Base-by-base conservation (phyloP, 2,113 vertebrate genomes). In the Grallaria varia region DNA sequence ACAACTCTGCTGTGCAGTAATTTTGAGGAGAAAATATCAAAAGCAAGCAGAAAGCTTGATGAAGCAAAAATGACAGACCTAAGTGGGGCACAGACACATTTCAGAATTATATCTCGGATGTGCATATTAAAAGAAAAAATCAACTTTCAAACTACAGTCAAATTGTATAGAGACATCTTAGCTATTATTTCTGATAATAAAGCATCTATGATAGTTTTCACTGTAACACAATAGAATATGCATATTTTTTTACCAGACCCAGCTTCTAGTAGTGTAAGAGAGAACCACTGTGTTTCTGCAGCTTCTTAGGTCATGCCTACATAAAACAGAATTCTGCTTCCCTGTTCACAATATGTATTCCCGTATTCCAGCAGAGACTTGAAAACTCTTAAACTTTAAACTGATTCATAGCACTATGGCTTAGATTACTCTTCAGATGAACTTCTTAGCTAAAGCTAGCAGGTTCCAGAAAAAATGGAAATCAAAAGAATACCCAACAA, bases 21-120 rank as follows among this genome's bases (percentile, higher is more conserved):
- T 37, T 20, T 49, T 5, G 4, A 2, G 8, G 16, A 1, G 0
- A 3, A 6, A 12, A 44, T 4, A 4, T 8, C 14, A 58, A 84
- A 82, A 45, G 11, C 28, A 66, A 55, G 47, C 14, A 71, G 39
- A 68, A 60, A 63, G 3, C 20, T 63, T 62, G 16, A 62, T 16
- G n/a, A 84, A 72, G 31, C 9, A 84, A 80, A 84, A 91, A 72
- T 31, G 39, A 24, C 11, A 64, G 35, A 89, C 15, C 59, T 27
- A 27, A 55, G 19, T 24, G 0, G 2, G 9, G 23, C 21, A 91
- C 1, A 8, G 10, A 84, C 12, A 66, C 3, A 59, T 42, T 49
- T 66, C 47, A 67, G 28, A 84, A 81, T 45, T 62, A 67, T 59
- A 66, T 74, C 24, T 64, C 50, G 71, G 28, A 22, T 0, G 1